Evolutionary conservation across 2,113 vertebrate genomes (phyloP), one percentile per base, ranked within the genome.

Genomic region (Zosterops lateralis): DNA sequence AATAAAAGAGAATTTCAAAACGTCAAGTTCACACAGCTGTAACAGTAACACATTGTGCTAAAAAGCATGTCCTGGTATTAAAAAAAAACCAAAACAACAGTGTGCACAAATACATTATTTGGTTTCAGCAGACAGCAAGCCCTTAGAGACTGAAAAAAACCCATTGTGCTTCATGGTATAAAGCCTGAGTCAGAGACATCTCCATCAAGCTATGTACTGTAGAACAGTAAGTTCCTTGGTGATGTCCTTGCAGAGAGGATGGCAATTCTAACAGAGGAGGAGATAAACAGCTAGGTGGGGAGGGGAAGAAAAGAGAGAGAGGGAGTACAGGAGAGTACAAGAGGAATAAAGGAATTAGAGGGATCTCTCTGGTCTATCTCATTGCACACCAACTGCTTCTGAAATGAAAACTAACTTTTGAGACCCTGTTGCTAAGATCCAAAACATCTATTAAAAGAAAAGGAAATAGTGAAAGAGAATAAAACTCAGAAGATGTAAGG

Each of bases 31-130:
- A 53, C 44, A 75, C 29, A 58, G n/a, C 38, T 75, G 51, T 45
- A 62, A 67, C 65, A 71, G 14, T 67, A 84, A 75, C 12, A 34
- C 18, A 40, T 14, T 38, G 20, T 51, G 50, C 28, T 72, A 53
- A 94, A 91, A 74, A 3, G 0, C 24, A 53, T 0, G 1, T 4
- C 10, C 5, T 14, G 14, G 9, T 36, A 56, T 36, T 14, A n/a
- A 60, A 38, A 36, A 40, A 34, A 21, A 9, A 38, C 28, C 34
- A 34, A 34, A 17, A 11, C 45, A n/a, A 4, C n/a, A 53, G 32
- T 0, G 1, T 22, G 6, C 17, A 47, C 10, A 36, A 28, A 26
- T 10, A 20, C 8, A 14, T 25, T 73, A 47, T 16, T 61, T 42
- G 24, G 9, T 75, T 84, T 71, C 60, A 74, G 47, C 21, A 86